These are phyloP conservation scores for Thalassarche chlororhynchos DNA, from an alignment of 2,113 vertebrate species.

Conservation along the genomic window DNA sequence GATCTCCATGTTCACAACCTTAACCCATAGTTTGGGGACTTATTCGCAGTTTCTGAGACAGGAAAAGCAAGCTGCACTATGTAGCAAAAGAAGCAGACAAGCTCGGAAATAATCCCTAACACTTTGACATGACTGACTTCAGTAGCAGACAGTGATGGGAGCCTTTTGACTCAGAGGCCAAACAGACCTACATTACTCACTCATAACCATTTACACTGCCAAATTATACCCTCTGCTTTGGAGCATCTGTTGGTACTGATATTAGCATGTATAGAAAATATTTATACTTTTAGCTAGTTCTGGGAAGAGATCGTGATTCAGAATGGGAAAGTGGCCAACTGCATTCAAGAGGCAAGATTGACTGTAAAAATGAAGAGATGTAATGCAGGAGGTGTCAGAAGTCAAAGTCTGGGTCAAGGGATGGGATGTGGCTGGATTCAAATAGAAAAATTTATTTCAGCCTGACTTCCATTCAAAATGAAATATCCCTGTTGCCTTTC, in stretches of 20 bases:
- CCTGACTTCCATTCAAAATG: neutral
- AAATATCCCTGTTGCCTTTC: neutral
- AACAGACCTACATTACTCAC: neutral
- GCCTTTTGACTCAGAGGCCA: neutral
- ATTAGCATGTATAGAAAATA: neutral
- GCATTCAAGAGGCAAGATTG: neutral
- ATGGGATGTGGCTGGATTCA: neutral
- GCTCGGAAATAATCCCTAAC: neutral
- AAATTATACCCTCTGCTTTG: neutral
- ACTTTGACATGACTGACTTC: neutral
- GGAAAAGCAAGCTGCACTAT: neutral
- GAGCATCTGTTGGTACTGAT: neutral
- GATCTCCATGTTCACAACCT: neutral
- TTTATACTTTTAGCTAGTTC: neutral
- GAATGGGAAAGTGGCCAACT: neutral
- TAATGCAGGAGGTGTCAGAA: neutral
- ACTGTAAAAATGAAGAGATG: neutral
- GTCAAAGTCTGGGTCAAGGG: neutral
- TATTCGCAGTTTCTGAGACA: neutral
- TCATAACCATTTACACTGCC: neutral
- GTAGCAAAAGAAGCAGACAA: neutral
- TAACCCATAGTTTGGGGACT: neutral
- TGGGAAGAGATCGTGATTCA: neutral
- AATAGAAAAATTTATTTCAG: neutral
- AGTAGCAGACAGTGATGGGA: neutral